phyloP scores from a whole-genome alignment of 2,888 invertebrate genomes.

The Pogonocherus hispidulus region DNA sequence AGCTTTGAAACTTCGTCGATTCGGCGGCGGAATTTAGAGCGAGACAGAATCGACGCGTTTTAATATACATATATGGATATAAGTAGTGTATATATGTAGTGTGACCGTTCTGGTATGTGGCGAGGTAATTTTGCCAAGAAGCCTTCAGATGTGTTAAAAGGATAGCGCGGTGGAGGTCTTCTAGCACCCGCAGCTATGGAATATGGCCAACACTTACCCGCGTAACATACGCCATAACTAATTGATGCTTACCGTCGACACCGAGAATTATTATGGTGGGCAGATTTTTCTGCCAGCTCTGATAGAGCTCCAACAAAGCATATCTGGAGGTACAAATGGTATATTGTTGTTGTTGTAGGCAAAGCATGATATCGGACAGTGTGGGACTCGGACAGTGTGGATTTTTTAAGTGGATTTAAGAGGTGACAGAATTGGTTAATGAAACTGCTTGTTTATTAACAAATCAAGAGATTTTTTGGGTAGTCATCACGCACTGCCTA shows the following conservation, averaged over 20 bases:
- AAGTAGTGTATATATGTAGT: too few relatives aligned
- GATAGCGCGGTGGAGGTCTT: background rate
- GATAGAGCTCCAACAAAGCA: slow-evolving; percentile 20
- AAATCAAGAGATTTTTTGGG: too few relatives aligned
- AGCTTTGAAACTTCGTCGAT: too few relatives aligned
- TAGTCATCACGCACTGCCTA: too few relatives aligned
- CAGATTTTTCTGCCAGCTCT: slow-evolving; percentile 3
- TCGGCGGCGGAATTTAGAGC: too few relatives aligned
- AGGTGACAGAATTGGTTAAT: too few relatives aligned
- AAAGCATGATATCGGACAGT: background rate
- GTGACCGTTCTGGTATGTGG: background rate
- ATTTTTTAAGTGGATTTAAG: too few relatives aligned
- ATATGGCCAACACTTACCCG: background rate
- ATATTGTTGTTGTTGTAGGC: slow-evolving; percentile 27
- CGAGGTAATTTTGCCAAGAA: background rate
- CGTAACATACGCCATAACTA: slow-evolving; percentile 16
- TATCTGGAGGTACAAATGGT: slow-evolving; percentile 15
- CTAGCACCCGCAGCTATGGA: background rate
- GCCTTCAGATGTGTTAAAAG: background rate
- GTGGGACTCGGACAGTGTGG: background rate
- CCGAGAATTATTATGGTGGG: slow-evolving; percentile 14
- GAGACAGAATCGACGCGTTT: too few relatives aligned
- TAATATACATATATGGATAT: too few relatives aligned
- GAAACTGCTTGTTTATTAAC: too few relatives aligned
- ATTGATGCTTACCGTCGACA: slow-evolving; percentile 15